Conservation (phyloP, 2,888 invertebrate species). For the Dolichopus griseipennis region DNA sequence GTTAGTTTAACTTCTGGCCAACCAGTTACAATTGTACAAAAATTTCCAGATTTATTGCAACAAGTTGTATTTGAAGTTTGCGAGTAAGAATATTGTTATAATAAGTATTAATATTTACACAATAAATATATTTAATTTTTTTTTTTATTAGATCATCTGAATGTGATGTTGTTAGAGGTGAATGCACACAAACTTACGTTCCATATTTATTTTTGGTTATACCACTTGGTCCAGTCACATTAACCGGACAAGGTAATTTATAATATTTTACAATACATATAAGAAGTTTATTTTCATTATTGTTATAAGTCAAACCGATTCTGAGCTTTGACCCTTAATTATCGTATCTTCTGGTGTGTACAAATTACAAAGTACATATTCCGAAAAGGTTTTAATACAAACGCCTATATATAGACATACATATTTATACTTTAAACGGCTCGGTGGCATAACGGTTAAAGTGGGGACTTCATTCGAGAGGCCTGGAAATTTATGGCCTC, state of each 20-base stretch:
- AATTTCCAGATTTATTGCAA: slow-evolving; percentile 84
- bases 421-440: too few relatives aligned
- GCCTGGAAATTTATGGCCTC: too few relatives aligned
- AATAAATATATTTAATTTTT: slow-evolving; percentile 14
- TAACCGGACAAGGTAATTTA: slow-evolving; percentile 61
- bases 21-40: slow-evolving; percentile 87
- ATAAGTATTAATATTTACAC: background rate
- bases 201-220: slow-evolving; percentile 86
- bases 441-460: too few relatives aligned
- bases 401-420: too few relatives aligned
- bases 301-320: too few relatives aligned
- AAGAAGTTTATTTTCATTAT: too few relatives aligned
- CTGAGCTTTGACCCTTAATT: too few relatives aligned
- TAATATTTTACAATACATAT: too few relatives aligned
- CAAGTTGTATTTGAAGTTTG: slow-evolving; percentile 89
- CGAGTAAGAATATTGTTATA: slow-evolving; percentile 69
- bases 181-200: slow-evolving; percentile 80
- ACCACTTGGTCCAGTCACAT: slow-evolving; percentile 79
- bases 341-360: too few relatives aligned
- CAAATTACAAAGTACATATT: too few relatives aligned
- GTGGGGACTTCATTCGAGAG: too few relatives aligned
- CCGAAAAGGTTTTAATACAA: too few relatives aligned
- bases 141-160: slow-evolving; percentile 65
- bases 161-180: slow-evolving; percentile 80
- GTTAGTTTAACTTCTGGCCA: slow-evolving; percentile 86